phyloP scores from a whole-genome alignment of 1,140 invertebrate species.

The Ostrea edulis region DNA sequence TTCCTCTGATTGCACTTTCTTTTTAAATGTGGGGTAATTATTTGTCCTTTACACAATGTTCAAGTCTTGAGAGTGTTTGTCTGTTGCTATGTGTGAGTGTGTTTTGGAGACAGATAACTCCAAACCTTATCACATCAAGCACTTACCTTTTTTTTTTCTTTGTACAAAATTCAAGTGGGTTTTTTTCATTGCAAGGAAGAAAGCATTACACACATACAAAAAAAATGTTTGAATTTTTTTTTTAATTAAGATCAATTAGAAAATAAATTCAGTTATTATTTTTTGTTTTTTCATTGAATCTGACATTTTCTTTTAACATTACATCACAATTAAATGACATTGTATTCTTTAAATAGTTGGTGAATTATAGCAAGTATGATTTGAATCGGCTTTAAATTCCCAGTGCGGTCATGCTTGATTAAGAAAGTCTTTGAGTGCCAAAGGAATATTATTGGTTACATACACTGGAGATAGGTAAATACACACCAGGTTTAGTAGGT shows the following conservation, averaged over 20 bases:
- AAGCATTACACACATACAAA: too few species aligned
- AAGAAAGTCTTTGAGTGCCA: background rate
- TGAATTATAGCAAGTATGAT: background rate
- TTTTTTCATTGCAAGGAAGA: background rate
- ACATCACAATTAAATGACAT: background rate
- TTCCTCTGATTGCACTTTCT: background rate
- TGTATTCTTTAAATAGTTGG: background rate
- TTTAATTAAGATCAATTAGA: background rate
- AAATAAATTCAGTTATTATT: background rate
- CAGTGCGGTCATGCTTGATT: constrained; percentile 2
- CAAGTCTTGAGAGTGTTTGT: background rate
- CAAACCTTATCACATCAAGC: background rate
- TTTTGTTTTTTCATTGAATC: background rate
- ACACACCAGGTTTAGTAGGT: background rate
- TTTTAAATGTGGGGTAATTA: constrained; percentile 16
- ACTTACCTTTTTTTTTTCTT: background rate
- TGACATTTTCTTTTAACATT: background rate
- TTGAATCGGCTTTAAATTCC: constrained; percentile 7
- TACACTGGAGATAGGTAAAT: background rate
- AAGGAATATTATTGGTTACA: constrained; percentile 22
- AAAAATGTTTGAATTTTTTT: background rate
- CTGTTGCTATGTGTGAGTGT: background rate
- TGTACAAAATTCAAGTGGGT: background rate
- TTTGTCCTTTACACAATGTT: background rate
- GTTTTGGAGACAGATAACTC: constrained; percentile 17